These are phyloP conservation scores for Sebastes dallii DNA, from an alignment of 2,797 vertebrate genomes.

Conservation along the genomic window DNA sequence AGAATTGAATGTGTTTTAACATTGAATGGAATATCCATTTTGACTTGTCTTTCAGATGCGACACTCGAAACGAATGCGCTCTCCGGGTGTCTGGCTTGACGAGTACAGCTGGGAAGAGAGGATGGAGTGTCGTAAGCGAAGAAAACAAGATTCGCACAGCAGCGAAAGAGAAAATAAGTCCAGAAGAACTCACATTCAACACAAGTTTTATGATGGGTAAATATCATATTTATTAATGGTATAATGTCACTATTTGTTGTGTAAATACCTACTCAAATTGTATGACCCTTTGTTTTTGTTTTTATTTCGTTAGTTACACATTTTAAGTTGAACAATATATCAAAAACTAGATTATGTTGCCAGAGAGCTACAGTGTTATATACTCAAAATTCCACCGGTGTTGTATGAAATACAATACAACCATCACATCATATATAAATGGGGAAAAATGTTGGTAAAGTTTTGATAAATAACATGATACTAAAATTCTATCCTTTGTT, in stretches of 20 bases:
- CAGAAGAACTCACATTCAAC: slow-evolving; percentile 75
- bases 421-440: not conserved
- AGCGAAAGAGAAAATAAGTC: slow-evolving; percentile 91
- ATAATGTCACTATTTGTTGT: not conserved
- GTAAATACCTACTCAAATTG: not conserved
- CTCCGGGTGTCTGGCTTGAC: slow-evolving; percentile 84
- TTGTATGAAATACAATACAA: not conserved
- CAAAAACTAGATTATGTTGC: not conserved
- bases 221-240: slow-evolving; percentile 8
- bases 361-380: too few species aligned
- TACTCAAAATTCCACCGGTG: not conserved
- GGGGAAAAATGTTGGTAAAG: not conserved
- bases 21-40: not conserved
- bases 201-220: slow-evolving; percentile 87
- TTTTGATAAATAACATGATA: not conserved
- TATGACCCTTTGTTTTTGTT: not conserved
- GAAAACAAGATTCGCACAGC: slow-evolving; percentile 86
- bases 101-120: slow-evolving; percentile 87
- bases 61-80: slow-evolving; percentile 85
- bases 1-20: too few species aligned
- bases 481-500: too few species aligned
- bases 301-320: not conserved
- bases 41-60: slow-evolving; percentile 83
- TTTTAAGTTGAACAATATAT: not conserved
- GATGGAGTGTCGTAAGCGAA: slow-evolving; percentile 86